Conservation (phyloP, 2,113 vertebrate genomes). For the Stigmatopora argus region DNA sequence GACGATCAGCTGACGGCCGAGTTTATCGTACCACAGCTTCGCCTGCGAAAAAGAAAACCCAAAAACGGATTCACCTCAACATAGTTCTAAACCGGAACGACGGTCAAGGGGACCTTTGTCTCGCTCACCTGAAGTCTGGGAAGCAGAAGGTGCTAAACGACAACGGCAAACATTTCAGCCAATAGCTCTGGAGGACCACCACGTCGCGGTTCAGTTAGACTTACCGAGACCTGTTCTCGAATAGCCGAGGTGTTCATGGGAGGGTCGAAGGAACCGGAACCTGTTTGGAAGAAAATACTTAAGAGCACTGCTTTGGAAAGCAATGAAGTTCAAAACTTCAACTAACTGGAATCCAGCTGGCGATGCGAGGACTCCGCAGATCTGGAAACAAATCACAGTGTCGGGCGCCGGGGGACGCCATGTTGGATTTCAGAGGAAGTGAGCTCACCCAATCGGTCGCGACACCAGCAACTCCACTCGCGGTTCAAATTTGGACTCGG, state of each 20-base stretch:
- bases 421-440: background rate
- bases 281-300: conserved; percentile 48
- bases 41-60: conserved; percentile 67
- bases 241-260: conserved; percentile 88
- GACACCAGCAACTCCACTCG: conserved; percentile 94
- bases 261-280: conserved; percentile 93
- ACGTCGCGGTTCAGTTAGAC: conserved; percentile 60
- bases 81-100: background rate
- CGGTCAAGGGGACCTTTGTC: background rate
- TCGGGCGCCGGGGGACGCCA: background rate
- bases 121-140: conserved; percentile 57
- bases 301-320: too few species aligned
- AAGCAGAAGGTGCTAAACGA: conserved; percentile 48
- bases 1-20: conserved; percentile 94
- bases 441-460: conserved; percentile 81
- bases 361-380: conserved; percentile 81
- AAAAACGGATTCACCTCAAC: background rate
- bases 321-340: background rate
- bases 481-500: conserved; percentile 92
- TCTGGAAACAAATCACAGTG: conserved; percentile 66
- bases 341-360: conserved; percentile 94
- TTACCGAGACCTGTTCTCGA: conserved; percentile 89
- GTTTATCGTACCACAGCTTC: conserved; percentile 95
- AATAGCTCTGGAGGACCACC: background rate
- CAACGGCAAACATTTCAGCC: conserved; percentile 15